Evolutionary conservation across 2,797 vertebrate genomes (phyloP).

Genomic region (Lepus townsendii): DNA sequence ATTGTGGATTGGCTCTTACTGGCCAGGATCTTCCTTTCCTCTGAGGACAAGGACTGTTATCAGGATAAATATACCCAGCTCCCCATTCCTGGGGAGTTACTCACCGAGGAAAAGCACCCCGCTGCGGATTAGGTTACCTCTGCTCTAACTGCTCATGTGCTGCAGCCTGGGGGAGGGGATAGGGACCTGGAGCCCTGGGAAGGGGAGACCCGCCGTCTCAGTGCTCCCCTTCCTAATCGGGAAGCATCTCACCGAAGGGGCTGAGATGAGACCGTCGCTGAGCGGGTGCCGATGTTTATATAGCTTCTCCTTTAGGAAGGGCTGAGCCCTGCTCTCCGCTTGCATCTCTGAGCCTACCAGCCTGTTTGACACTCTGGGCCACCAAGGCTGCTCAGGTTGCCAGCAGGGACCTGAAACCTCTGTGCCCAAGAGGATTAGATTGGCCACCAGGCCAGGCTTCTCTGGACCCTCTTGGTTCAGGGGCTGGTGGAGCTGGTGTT

Average conservation of each 20-base stretch:
- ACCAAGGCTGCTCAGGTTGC: not conserved
- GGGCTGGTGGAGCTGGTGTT: not conserved
- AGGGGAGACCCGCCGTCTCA: not conserved
- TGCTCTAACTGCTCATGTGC: conserved; percentile 23
- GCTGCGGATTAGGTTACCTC: conserved; percentile 86
- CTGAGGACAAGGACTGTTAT: conserved; percentile 78
- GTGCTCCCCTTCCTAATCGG: conserved; percentile 69
- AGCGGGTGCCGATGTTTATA: conserved; percentile 58
- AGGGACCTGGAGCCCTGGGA: not conserved
- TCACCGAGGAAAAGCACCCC: conserved; percentile 84
- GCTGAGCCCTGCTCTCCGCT: not conserved
- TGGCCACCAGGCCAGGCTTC: not conserved
- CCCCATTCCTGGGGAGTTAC: conserved; percentile 89
- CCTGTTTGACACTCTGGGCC: not conserved
- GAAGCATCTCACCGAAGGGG: conserved; percentile 66
- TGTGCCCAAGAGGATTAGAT: not conserved
- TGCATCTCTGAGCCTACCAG: not conserved
- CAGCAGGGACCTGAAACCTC: not conserved
- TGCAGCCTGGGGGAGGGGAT: conserved; percentile 29
- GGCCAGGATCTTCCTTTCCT: conserved; percentile 70
- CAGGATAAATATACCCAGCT: conserved; percentile 89
- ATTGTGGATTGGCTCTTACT: conserved; percentile 53
- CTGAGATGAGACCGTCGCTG: conserved; percentile 26
- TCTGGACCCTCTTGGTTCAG: not conserved
- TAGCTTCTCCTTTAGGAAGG: conserved; percentile 48